phyloP scores from a whole-genome alignment of 1,140 invertebrate genomes.

The Eurosta solidaginis region DNA sequence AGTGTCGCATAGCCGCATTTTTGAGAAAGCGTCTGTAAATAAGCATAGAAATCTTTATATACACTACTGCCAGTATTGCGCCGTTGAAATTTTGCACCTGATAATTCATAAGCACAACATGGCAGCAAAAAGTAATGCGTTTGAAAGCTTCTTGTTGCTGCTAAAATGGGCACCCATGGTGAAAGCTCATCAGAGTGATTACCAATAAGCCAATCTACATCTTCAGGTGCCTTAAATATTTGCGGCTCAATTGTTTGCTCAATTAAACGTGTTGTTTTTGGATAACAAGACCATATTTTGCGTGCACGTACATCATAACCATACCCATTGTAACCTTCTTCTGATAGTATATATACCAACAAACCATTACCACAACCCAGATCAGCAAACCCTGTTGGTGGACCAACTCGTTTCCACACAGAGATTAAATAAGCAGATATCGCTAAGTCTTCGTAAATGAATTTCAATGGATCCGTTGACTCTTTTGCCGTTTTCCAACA shows the following conservation, averaged over 20 bases:
- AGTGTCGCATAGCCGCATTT: conserved; percentile 77
- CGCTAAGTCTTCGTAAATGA: conserved; percentile 95
- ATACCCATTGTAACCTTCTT: conserved; percentile 82
- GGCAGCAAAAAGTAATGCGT: conserved; percentile 89
- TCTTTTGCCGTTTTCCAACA: conserved; percentile 73
- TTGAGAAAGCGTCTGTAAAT: conserved; percentile 71
- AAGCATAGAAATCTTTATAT: conserved; percentile 85
- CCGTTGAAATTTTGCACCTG: conserved; percentile 80
- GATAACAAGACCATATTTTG: conserved; percentile 88
- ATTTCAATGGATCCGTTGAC: conserved; percentile 91
- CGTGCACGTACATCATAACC: conserved; percentile 89
- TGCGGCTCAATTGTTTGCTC: conserved; percentile 73
- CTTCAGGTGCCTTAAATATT: conserved; percentile 70
- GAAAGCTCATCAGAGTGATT: conserved; percentile 99
- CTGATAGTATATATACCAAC: conserved; percentile 83
- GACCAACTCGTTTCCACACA: conserved; percentile 67
- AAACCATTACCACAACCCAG: conserved; percentile 97
- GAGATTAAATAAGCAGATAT: conserved; percentile 91
- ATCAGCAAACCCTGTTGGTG: conserved; percentile 78
- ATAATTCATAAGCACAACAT: conserved; percentile 92
- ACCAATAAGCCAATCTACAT: conserved; percentile 94
- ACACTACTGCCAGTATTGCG: conserved; percentile 70
- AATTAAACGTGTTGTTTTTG: conserved; percentile 60
- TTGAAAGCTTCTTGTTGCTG: conserved; percentile 71
- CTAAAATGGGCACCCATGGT: conserved; percentile 95